Base-by-base conservation (phyloP, 2,888 invertebrate species). In the Chesias legatella region DNA sequence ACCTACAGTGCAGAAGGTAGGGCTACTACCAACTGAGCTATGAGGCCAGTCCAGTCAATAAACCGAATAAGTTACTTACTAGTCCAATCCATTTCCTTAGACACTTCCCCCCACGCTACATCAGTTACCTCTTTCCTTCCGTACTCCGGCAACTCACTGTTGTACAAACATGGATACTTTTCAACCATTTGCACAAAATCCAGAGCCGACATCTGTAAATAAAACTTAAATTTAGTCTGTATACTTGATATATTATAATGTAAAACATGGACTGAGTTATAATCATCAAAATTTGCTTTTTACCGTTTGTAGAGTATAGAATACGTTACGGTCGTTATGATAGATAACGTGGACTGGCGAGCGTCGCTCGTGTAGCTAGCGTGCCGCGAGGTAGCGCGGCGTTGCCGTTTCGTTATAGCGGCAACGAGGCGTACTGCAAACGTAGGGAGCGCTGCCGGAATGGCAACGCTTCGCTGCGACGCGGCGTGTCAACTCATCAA, bases 131-230 rank as follows among this genome's bases (percentile, higher is more conserved):
- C 47, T 27, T 49, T 53, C 31, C 52, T 39, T 4, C 44, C 43
- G 11, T 49, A 49, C 6, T 53, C 49, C 6, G 52, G 38, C n/a
- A 45, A n/a, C 10, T 47, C 42, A 53, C 43, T 46, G n/a, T 53
- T 53, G 11, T 50, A 53, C 22, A 53, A 43, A 28, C 48, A 50
- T 4, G 50, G 43, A 28, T 40, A 53, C 17, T 42, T 40, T 32
- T 43, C 31, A 6, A 53, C 38, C 7, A 43, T 24, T 21, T 40
- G 39, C 10, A 47, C 31, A 37, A 48, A 48, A 7, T 48, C 33
- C n/a, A 29, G 24, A 4, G 32, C 38, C 28, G 40, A 7, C 43
- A 43, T 43, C n/a, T n/a, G n/a, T n/a, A n/a, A n/a, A n/a, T n/a
- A n/a, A n/a, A n/a, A n/a, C n/a, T n/a, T n/a, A n/a, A n/a, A n/a